Percentiles rank a stretch among this genome's conserved stretches.
Conservation (phyloP, 2,113 vertebrate genomes). For the Lichenostomus cassidix region DNA sequence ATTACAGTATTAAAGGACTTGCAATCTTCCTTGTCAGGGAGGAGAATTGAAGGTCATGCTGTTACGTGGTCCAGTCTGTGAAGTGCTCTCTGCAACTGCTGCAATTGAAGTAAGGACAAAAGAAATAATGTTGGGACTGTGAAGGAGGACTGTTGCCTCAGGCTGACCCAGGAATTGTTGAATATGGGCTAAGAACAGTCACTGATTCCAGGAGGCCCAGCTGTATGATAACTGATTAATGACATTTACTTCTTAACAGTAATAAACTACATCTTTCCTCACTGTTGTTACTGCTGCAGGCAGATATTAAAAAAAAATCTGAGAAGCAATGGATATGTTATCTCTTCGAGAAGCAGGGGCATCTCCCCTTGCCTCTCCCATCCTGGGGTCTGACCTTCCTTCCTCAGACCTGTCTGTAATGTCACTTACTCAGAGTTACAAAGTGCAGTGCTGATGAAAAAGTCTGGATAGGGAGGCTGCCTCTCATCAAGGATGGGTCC, state of each 20-base stretch:
- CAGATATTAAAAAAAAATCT: background rate
- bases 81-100: background rate
- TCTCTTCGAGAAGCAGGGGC: background rate
- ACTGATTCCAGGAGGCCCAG: background rate
- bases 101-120: background rate
- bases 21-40: background rate
- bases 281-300: background rate
- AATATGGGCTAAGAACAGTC: background rate
- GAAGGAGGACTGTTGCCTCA: background rate
- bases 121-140: background rate
- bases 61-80: background rate
- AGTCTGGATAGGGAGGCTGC: background rate
- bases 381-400: slow-evolving; percentile 39
- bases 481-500: background rate
- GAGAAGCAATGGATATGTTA: background rate
- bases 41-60: background rate
- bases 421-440: background rate
- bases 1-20: background rate
- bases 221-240: background rate
- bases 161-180: background rate
- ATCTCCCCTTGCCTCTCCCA: slow-evolving; percentile 5
- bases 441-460: background rate
- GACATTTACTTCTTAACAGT: background rate
- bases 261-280: background rate
- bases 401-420: slow-evolving; percentile 8